Percentiles rank a stretch among this genome's conserved stretches.
Evolutionary conservation across 53 echinoderm and acorn worm species (phyloP).

Genomic region (Paracentrotus lividus): DNA sequence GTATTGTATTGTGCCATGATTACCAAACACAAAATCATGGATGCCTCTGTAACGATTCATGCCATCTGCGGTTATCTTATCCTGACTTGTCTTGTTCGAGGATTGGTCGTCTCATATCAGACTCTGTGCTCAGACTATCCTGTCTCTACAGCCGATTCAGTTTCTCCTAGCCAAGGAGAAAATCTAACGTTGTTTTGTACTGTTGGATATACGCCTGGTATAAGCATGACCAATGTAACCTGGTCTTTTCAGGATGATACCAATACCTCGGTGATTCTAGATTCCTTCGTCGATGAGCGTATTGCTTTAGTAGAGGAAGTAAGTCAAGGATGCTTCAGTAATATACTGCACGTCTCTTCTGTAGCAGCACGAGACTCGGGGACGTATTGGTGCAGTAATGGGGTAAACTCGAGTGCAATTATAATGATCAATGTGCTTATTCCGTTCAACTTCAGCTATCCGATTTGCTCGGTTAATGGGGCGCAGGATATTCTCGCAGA

Average conservation of each 20-base stretch:
- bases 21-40: no score
- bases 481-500: constrained; percentile 17
- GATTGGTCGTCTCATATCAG: background rate
- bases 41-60: background rate
- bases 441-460: constrained; percentile 57
- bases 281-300: background rate
- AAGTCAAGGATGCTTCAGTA: background rate
- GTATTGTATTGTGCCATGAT: no score
- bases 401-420: background rate
- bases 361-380: constrained; percentile 6
- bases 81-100: background rate
- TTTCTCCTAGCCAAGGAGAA: background rate
- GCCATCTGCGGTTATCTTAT: background rate
- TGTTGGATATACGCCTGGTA: background rate
- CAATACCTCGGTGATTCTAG: background rate
- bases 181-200: constrained; percentile 1
- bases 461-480: constrained; percentile 38
- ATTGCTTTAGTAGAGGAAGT: background rate
- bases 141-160: background rate
- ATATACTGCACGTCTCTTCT: background rate
- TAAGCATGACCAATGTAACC: background rate
- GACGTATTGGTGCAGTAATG: constrained; percentile 34
- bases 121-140: background rate
- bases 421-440: background rate
- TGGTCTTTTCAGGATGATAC: background rate